These are phyloP conservation scores for Natator depressus DNA, from an alignment of 2,113 vertebrate genomes.

Conservation along the genomic window DNA sequence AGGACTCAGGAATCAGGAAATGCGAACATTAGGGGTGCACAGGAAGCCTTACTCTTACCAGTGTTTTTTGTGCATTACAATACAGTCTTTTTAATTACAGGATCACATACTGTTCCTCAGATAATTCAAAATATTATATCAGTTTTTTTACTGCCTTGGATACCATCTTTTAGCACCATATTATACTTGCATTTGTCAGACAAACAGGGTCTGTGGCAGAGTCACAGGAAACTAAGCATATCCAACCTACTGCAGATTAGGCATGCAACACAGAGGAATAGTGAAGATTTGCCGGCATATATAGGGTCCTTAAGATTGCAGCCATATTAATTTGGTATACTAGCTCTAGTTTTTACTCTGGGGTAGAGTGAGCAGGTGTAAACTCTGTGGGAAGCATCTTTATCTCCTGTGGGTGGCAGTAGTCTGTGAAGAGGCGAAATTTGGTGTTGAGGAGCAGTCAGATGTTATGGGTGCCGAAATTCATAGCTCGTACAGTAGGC, in stretches of 20 bases:
- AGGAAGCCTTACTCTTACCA: accelerated
- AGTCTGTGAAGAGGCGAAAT: not conserved
- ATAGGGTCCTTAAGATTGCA: accelerated
- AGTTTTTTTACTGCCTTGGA: not conserved
- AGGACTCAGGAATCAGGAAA: not conserved
- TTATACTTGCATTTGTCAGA: accelerated
- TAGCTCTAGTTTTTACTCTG: accelerated
- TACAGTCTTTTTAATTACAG: accelerated
- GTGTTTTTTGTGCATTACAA: accelerated
- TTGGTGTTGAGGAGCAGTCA: no score
- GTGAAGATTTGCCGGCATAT: accelerated
- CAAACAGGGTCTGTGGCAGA: accelerated
- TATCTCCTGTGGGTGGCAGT: accelerated
- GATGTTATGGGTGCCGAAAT: not conserved
- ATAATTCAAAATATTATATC: not conserved
- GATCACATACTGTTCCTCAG: accelerated
- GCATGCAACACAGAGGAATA: accelerated
- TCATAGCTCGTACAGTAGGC: accelerated
- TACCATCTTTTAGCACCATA: accelerated
- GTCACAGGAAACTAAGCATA: accelerated
- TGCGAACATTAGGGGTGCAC: not conserved
- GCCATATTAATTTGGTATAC: accelerated
- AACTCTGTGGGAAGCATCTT: not conserved
- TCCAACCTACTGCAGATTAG: not conserved
- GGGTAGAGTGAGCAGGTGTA: not conserved